Evolutionary conservation across 2,113 vertebrate species (phyloP), one percentile per base, ranked within the genome.

Genomic region (Oreochromis spilurus): DNA sequence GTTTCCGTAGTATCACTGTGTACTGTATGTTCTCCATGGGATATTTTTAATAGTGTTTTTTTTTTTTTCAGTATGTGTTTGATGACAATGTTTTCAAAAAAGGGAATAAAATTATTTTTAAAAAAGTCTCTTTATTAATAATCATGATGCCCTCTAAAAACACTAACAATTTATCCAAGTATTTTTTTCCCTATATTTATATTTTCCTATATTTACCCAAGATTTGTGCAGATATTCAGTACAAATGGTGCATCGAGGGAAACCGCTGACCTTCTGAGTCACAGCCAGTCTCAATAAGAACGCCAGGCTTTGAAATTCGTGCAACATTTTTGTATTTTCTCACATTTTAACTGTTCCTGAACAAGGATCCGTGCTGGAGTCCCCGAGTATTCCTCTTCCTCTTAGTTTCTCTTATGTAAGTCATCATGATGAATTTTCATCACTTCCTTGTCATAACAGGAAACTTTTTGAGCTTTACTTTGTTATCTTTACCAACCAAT

Each of bases 51-150:
- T 88, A 58, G 40, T 84, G 4, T 4, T 87, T 89, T 89, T 93
- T n/a, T 89, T 93, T 81, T 5, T 85, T 10, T 81, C 17, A 82
- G 40, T 31, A 31, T 31, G 77, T 84, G 84, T 92, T 87, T 89
- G 86, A 90, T 45, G 84, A 87, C 83, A 89, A 48, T 89, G 54
- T 87, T 95, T 91, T 77, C 7, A 81, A 84, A 82, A 92, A 91
- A 78, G 45, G 55, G 81, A 96, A 94, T 95, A 94, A 93, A 95
- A 60, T 36, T 60, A 81, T 94, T 94, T 94, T 86, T 78, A 88
- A 93, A 85, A 93, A 85, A 50, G 9, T 19, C 24, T 50, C 43
- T 29, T 48, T 29, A 75, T 75, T 75, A 19, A 19, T 48, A 77
- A 60, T 58, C 26, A 17, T 1, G 26, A 31, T 54, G 9, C 52